These are phyloP conservation scores for Gari tellinella DNA, from an alignment of 2,888 invertebrate species.

Conservation along the genomic window DNA sequence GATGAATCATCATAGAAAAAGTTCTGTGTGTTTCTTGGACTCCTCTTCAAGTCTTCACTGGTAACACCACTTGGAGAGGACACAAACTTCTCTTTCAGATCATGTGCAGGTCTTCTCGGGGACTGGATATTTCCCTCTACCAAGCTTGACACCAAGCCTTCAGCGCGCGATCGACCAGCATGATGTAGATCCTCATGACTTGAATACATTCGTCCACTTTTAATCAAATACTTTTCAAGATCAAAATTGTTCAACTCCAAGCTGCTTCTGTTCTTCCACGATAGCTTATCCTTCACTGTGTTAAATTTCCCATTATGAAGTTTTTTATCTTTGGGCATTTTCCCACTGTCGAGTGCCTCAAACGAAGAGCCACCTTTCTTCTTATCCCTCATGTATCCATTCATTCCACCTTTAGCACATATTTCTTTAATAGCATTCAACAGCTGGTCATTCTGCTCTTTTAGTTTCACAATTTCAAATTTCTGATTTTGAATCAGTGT, in stretches of 20 bases:
- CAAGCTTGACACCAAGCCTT: background rate
- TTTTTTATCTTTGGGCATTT: slow-evolving; percentile 27
- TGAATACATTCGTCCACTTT: slow-evolving; percentile 64
- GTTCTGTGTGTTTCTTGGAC: slow-evolving; percentile 33
- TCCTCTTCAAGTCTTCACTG: slow-evolving; percentile 4
- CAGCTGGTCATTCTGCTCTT: slow-evolving; percentile 68
- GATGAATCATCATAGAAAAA: slow-evolving; percentile 38
- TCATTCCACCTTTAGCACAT: slow-evolving; percentile 68
- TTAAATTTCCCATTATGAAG: slow-evolving; percentile 62
- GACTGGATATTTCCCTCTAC: too few relatives aligned
- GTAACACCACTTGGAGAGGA: slow-evolving; percentile 24
- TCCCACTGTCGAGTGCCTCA: slow-evolving; percentile 19
- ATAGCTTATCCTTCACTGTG: slow-evolving; percentile 70
- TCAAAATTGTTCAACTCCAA: slow-evolving; percentile 72
- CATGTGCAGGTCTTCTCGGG: slow-evolving; percentile 6
- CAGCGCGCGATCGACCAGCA: background rate
- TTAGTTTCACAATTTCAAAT: slow-evolving; percentile 68
- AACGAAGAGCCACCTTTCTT: slow-evolving; percentile 23
- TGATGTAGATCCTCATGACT: slow-evolving; percentile 75
- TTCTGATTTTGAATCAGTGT: slow-evolving; percentile 66
- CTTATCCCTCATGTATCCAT: slow-evolving; percentile 63
- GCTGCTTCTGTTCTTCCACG: slow-evolving; percentile 74
- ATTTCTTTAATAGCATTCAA: slow-evolving; percentile 70
- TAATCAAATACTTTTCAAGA: slow-evolving; percentile 63
- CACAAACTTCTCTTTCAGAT: background rate